These are phyloP conservation scores for Limnephilus lunatus DNA, from an alignment of 2,888 invertebrate species.

Conservation along the genomic window DNA sequence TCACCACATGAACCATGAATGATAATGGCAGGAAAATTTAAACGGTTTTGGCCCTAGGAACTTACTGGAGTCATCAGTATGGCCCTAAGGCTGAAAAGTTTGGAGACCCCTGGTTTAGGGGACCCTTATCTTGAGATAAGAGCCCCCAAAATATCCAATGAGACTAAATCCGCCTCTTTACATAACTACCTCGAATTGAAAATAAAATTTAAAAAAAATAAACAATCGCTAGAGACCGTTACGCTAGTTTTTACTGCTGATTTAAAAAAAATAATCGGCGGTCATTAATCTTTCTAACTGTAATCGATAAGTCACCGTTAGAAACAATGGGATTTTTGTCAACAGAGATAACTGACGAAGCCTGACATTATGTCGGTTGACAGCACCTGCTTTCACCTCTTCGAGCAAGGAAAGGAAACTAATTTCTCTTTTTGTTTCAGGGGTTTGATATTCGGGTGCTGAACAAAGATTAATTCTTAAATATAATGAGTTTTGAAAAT, in stretches of 20 bases:
- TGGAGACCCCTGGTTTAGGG: no score
- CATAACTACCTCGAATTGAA: neutral
- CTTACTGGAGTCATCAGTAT: no score
- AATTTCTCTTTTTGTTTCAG: neutral
- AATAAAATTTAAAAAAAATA: neutral
- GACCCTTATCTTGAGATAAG: no score
- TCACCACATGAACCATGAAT: no score
- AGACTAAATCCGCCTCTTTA: neutral
- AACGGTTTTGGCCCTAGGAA: no score
- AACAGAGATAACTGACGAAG: neutral
- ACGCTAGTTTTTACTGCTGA: neutral
- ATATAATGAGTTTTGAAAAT: no score
- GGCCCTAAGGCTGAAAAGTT: no score
- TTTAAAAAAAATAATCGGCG: neutral
- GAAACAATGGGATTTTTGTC: constrained; percentile 16
- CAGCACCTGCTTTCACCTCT: neutral
- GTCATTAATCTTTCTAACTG: neutral
- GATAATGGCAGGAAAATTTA: no score
- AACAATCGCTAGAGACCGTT: neutral
- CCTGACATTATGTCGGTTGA: neutral
- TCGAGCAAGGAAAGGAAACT: neutral
- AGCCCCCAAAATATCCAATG: no score
- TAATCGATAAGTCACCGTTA: neutral
- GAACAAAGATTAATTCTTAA: neutral
- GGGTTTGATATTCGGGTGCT: neutral